Evolutionary conservation across 2,888 invertebrate genomes (phyloP).

Genomic region (Parelbella ahira): DNA sequence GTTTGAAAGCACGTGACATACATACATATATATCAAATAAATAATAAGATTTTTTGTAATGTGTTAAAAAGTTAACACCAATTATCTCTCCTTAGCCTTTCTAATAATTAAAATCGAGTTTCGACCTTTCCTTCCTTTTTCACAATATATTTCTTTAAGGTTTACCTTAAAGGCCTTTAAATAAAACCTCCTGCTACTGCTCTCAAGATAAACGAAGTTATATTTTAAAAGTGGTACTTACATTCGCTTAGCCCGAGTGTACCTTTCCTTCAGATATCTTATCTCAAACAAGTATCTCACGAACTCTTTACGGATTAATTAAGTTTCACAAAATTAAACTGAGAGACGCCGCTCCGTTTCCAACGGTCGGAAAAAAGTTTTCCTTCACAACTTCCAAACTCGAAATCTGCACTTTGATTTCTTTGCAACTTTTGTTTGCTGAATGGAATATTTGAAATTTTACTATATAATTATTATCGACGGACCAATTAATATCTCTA

Average conservation of each 20-base stretch:
- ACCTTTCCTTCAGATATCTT: constrained; percentile 20
- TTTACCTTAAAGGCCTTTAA: too few species aligned
- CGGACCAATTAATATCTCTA: too few species aligned
- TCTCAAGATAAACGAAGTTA: constrained; percentile 16
- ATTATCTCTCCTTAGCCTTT: too few species aligned
- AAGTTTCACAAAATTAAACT: constrained; percentile 25
- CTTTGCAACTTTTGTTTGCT: constrained; percentile 21
- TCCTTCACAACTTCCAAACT: constrained; percentile 11
- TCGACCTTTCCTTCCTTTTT: too few species aligned
- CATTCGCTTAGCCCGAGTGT: constrained; percentile 12
- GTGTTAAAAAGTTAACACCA: neutral
- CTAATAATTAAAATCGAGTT: too few species aligned
- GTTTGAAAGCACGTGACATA: too few species aligned
- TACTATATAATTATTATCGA: neutral
- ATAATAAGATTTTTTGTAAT: too few species aligned
- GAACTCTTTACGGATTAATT: constrained; percentile 29
- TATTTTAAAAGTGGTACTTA: constrained; percentile 17
- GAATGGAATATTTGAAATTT: constrained; percentile 10
- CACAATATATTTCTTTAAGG: too few species aligned
- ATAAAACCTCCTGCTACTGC: too few species aligned
- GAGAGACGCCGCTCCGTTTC: constrained; percentile 12
- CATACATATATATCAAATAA: too few species aligned
- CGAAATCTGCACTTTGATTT: constrained; percentile 21
- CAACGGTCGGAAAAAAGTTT: constrained; percentile 13
- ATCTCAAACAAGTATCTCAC: constrained; percentile 21